A percentile compares a stretch with the other conserved stretches of the same genome.
Conservation (phyloP, 2,888 invertebrate genomes). For the Pseudanteris insignis region DNA sequence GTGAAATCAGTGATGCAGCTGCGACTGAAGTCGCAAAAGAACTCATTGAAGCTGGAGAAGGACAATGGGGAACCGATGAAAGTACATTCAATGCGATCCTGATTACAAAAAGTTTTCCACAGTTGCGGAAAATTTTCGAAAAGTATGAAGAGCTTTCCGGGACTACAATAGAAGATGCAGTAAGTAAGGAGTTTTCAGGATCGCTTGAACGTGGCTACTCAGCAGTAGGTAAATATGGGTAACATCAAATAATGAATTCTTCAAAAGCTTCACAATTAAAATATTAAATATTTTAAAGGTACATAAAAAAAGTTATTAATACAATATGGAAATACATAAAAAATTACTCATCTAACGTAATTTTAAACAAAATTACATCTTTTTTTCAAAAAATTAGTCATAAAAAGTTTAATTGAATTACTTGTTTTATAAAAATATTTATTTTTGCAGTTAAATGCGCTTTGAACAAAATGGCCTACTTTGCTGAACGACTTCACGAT, state of each 20-base stretch:
- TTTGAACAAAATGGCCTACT: slow-evolving; percentile 82
- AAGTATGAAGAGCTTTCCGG: slow-evolving; percentile 83
- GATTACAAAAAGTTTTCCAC: slow-evolving; percentile 80
- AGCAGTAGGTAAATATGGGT: slow-evolving; percentile 71
- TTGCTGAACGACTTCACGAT: slow-evolving; percentile 85
- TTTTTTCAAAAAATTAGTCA: no score
- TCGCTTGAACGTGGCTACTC: slow-evolving; percentile 77
- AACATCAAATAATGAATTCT: no score
- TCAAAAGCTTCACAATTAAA: no score
- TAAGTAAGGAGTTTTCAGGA: slow-evolving; percentile 87
- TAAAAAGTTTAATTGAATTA: no score
- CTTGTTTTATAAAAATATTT: no score
- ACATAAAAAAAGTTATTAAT: no score
- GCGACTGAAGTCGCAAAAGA: slow-evolving; percentile 86
- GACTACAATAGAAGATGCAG: slow-evolving; percentile 80
- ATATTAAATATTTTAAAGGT: no score
- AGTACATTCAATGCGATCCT: slow-evolving; percentile 86
- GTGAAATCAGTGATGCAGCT: slow-evolving; percentile 74
- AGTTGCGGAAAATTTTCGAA: slow-evolving; percentile 72
- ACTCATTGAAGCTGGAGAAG: slow-evolving; percentile 78
- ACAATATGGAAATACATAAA: no score
- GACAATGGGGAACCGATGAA: slow-evolving; percentile 84
- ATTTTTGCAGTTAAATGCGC: slow-evolving; percentile 79
- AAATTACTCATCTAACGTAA: no score
- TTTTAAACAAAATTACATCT: no score